Evolutionary conservation across 64 coral and sea anemone genomes (phyloP), one percentile per base, ranked within the genome.

Genomic region (Pachyseris speciosa): DNA sequence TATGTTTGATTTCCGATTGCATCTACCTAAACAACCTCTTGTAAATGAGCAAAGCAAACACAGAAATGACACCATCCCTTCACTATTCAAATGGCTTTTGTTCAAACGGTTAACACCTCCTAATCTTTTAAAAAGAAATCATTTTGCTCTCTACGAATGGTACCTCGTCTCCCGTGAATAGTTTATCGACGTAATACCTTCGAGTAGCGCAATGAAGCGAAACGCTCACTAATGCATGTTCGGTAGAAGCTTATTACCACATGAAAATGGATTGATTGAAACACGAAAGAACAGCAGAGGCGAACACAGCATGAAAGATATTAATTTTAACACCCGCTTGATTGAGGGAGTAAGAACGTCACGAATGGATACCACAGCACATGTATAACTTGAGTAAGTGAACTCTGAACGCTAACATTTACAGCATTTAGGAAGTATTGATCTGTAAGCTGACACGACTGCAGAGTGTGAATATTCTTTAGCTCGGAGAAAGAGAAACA

Each of bases 51-150:
- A 60, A 58, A 80, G 53, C 34, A 81, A 61, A 37, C 33, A 81
- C 10, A 63, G 36, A 81, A 39, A 63, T 63, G 77, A 81, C 77
- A 61, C 77, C 77, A 15, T 40, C 29, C 34, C 60, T 63, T 63
- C 22, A 63, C 19, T 63, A 81, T 81, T 81, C 77, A 81, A 81
- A 81, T 5, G n/a, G 33, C 77, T 61, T 81, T 63, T 81, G 36
- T 81, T 63, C 33, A 38, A 36, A 41, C 53, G 77, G 63, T 81
- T 61, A 81, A 81, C 77, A 37, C 51, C 20, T 63, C 22, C 77
- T 64, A 81, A 81, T 81, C 55, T 40, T 63, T 61, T 60, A 81
- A 36, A 57, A 37, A 81, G 77, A 81, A 81, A 27, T 60, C 51
- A 61, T 81, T 79, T 40, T 1, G 16, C 5, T 36, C 10, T 71